These are phyloP conservation scores for Dicyrtoma fusca DNA, from an alignment of 2,888 invertebrate genomes.

Conservation along the genomic window DNA sequence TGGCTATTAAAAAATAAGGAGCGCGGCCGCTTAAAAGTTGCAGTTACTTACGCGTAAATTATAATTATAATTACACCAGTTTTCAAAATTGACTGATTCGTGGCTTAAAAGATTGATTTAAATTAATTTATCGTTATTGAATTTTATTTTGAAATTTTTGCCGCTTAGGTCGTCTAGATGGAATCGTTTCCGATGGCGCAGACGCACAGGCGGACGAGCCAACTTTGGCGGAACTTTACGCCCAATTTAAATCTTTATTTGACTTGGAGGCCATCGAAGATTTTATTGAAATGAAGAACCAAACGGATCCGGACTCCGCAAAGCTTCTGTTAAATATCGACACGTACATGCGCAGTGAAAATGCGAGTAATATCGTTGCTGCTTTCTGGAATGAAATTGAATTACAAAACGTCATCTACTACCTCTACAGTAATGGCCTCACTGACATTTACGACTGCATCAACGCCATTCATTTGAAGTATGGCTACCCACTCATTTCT, in stretches of 20 bases:
- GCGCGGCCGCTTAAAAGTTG: no score
- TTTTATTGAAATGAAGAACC: background rate
- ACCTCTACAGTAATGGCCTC: slow-evolving; percentile 2
- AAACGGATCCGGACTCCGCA: slow-evolving; percentile 10
- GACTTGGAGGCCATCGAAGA: slow-evolving; percentile 5
- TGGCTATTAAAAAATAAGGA: no score
- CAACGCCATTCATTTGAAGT: background rate
- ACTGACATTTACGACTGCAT: slow-evolving; percentile 5
- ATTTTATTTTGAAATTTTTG: no score
- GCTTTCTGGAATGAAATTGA: background rate
- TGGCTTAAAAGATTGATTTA: no score
- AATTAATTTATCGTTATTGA: no score
- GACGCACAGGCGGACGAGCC: background rate
- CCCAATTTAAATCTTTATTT: slow-evolving; percentile 3
- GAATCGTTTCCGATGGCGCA: background rate
- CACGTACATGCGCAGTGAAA: background rate
- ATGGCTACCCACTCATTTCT: background rate
- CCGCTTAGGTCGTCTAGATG: no score
- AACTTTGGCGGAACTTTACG: slow-evolving; percentile 1
- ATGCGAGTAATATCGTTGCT: background rate
- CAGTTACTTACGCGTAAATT: no score
- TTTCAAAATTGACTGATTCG: no score
- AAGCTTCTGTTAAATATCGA: slow-evolving; percentile 3
- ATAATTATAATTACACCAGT: no score
- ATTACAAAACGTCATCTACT: background rate